Base-by-base conservation (phyloP, 1,140 invertebrate species). In the Lepidurus couesii region DNA sequence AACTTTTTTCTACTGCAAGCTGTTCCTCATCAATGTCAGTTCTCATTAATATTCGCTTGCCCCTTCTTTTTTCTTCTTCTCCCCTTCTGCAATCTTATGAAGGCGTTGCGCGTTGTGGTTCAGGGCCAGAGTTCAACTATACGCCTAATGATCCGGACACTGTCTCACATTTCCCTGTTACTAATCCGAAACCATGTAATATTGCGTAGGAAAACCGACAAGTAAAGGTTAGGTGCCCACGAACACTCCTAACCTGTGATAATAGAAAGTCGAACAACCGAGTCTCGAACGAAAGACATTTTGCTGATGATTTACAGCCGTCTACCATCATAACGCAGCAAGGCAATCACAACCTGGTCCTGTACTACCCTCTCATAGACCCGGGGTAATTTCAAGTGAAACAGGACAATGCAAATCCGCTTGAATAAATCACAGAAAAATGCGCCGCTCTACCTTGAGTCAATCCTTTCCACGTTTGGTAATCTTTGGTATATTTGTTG, bases 401-500 rank as follows among this genome's bases (percentile, higher is more conserved):
- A 34, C 2, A 34, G 34, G 34, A 34, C 34, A 34, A 34, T 34
- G 34, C 34, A 34, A 34, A 34, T 34, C 34, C 34, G 34, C 2
- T 34, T 34, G 2, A 34, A 34, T 34, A 34, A 34, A 34, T 65
- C 13, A 13, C 53, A 65, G 13, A 16, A 65, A 7, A 65, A 47
- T 65, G 24, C 1, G 7, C 0, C 6, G 53, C 21, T 65, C 53
- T 65, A 65, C 53, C 53, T 65, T 65, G 53, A 65, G 13, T 65
- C 53, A 65, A 21, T 16, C 53, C 53, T 21, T 65, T 65, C 53
- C 53, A 65, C 21, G 53, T 65, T 21, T 65, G 53, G 53, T 65
- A 65, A n/a, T 65, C 53, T 65, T 65, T 65, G 53, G 53, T 65
- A 21, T 65, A 65, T 65, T 65, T 65, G n/a, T 65, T 65, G 16